These are phyloP conservation scores for Spea bombifrons DNA, from an alignment of 2,113 vertebrate genomes.

Conservation along the genomic window DNA sequence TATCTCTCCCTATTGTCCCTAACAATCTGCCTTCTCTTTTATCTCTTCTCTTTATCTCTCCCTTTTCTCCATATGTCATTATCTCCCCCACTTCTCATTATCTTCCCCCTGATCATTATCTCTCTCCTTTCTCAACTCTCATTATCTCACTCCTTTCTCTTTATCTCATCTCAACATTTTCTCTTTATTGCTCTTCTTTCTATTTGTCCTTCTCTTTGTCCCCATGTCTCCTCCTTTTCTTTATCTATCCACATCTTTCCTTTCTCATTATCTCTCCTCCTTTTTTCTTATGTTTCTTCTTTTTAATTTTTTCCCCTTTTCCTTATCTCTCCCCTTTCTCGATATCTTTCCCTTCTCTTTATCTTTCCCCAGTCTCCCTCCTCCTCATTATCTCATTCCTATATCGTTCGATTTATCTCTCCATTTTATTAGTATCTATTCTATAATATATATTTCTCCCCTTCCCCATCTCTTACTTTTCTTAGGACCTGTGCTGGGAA, in stretches of 20 bases:
- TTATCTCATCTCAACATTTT: background rate
- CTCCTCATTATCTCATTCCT: background rate
- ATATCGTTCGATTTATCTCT: background rate
- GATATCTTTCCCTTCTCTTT: background rate
- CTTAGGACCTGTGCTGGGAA: background rate
- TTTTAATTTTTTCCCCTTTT: too few species aligned
- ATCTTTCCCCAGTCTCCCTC: background rate
- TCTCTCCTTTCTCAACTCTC: background rate
- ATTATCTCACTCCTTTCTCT: constrained; percentile 19
- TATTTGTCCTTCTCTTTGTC: background rate
- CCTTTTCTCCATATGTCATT: too few species aligned
- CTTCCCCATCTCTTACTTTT: background rate
- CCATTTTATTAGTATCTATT: background rate
- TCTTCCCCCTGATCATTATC: background rate
- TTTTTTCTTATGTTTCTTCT: background rate
- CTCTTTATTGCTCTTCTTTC: background rate
- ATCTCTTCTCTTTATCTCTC: too few species aligned
- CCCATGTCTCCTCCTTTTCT: background rate
- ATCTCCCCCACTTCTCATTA: background rate
- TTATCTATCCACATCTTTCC: background rate
- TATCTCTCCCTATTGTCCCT: too few species aligned
- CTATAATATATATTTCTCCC: background rate
- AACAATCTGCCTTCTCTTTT: rapidly evolving
- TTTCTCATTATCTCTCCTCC: background rate
- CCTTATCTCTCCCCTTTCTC: background rate